Evolutionary conservation across 2,888 invertebrate genomes (phyloP).

Genomic region (Plusia festucae): DNA sequence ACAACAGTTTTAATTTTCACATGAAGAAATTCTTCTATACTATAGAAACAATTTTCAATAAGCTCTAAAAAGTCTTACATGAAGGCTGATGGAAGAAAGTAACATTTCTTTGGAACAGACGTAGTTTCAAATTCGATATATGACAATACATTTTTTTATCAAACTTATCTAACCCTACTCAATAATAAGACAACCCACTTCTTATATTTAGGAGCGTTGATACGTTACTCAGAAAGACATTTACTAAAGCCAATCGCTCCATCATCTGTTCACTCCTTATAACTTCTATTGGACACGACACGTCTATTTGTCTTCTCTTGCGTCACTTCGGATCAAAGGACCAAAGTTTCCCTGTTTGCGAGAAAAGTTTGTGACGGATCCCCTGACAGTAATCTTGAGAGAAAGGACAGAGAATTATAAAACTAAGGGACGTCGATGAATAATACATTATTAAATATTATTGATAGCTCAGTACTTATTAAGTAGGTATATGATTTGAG

Average conservation of each 20-base stretch:
- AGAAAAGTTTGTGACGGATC: conserved; percentile 47
- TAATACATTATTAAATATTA: conserved; percentile 4
- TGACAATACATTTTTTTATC: too few relatives aligned
- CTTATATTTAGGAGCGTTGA: neutral
- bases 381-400: conserved; percentile 55
- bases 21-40: too few relatives aligned
- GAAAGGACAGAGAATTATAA: conserved; percentile 53
- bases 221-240: conserved; percentile 29
- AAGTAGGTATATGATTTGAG: neutral
- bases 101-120: too few relatives aligned
- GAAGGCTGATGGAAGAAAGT: too few relatives aligned
- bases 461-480: neutral
- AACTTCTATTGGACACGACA: conserved; percentile 43
- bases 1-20: too few relatives aligned
- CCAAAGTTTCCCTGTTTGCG: conserved; percentile 51
- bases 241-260: conserved; percentile 36
- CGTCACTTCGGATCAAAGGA: conserved; percentile 51
- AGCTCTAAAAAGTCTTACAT: too few relatives aligned
- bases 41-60: too few relatives aligned
- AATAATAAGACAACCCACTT: neutral
- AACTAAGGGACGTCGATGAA: conserved; percentile 33
- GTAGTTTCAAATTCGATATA: neutral
- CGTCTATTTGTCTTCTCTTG: conserved; percentile 53
- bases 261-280: conserved; percentile 36
- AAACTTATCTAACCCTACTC: neutral